These are phyloP conservation scores for Gadopsis marmoratus DNA, from an alignment of 2,797 vertebrate species.

Conservation along the genomic window DNA sequence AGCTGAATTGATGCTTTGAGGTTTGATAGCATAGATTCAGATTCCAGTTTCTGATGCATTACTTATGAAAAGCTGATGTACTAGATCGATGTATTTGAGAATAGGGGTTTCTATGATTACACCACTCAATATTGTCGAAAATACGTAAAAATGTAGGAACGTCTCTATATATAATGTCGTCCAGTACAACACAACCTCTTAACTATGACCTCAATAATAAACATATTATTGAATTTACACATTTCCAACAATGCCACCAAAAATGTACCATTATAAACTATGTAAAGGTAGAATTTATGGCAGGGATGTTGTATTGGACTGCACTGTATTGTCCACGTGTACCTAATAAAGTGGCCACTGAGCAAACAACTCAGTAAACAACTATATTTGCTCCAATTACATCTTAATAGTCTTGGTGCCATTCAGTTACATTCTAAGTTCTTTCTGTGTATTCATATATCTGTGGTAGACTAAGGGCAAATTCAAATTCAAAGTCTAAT, in stretches of 20 bases:
- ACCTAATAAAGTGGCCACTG: not conserved
- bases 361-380: no score
- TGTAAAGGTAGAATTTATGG: not conserved
- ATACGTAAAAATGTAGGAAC: not conserved
- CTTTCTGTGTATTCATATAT: not conserved
- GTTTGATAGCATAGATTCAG: not conserved
- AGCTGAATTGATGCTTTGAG: not conserved
- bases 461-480: not conserved
- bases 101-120: not conserved
- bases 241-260: no score
- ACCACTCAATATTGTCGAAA: not conserved
- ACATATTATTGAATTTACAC: no score
- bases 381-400: not conserved
- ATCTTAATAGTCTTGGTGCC: not conserved
- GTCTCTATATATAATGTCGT: not conserved
- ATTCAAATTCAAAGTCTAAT: constrained; percentile 27
- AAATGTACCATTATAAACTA: no score
- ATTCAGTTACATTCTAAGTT: not conserved
- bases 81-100: not conserved
- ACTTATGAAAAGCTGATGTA: not conserved
- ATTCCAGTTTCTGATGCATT: not conserved
- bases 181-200: not conserved
- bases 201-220: no score
- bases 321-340: not conserved
- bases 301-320: not conserved